Evolutionary conservation across 2,113 vertebrate species (phyloP).

Genomic region (cattle (Bos taurus)): ARS-UCD2.0 NC_037344.1:23999001-23999500

Average conservation of each 20-base stretch:
- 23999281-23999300: accelerated
- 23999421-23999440: too few relatives aligned
- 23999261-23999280: not conserved
- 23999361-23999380: not conserved
- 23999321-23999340: not conserved
- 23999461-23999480: too few relatives aligned
- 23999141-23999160: not conserved
- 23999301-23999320: not conserved
- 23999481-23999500: too few relatives aligned
- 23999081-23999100: not conserved
- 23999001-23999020: not conserved
- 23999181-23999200: not conserved
- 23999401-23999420: too few relatives aligned
- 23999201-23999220: not conserved
- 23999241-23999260: not conserved
- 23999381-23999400: too few relatives aligned
- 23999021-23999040: not conserved
- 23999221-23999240: not conserved
- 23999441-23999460: too few relatives aligned
- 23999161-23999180: not conserved
- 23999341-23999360: not conserved
- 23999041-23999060: not conserved
- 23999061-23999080: not conserved
- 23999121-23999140: not conserved
- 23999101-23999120: not conserved